A percentile compares a stretch with the other conserved stretches of the same genome.
phyloP scores from a whole-genome alignment of 2,797 vertebrate species.

The Mastacembelus armatus region DNA sequence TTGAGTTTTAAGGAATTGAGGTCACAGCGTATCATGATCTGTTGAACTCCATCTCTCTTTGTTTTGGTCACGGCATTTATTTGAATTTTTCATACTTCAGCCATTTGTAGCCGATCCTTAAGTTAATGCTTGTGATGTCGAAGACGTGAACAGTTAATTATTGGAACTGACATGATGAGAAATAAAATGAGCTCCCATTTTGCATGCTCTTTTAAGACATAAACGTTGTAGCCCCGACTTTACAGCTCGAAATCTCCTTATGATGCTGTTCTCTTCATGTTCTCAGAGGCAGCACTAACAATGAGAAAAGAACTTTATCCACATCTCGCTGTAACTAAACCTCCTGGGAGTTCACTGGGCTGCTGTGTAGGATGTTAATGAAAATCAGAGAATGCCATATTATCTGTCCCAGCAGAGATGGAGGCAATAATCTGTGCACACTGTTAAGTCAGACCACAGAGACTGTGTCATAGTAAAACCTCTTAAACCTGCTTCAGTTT shows the following conservation, averaged over 20 bases:
- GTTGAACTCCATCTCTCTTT: conserved; percentile 60
- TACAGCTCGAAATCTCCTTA: conserved; percentile 64
- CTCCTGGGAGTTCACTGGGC: conserved; percentile 68
- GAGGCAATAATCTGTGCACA: conserved; percentile 71
- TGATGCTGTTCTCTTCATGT: conserved; percentile 49
- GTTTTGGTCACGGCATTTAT: conserved; percentile 60
- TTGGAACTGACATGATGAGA: conserved; percentile 33
- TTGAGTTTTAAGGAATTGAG: conserved; percentile 67
- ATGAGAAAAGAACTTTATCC: conserved; percentile 58
- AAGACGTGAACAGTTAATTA: conserved; percentile 31
- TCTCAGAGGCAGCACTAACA: conserved; percentile 49
- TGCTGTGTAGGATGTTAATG: conserved; percentile 74
- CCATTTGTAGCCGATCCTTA: conserved; percentile 32
- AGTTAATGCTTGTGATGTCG: conserved; percentile 35
- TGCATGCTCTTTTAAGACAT: conserved; percentile 50
- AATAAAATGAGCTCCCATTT: conserved; percentile 45
- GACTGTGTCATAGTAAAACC: conserved; percentile 60
- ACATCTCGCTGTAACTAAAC: conserved; percentile 63
- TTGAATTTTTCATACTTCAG: conserved; percentile 39
- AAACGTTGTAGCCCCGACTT: conserved; percentile 41
- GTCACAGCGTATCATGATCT: conserved; percentile 58
- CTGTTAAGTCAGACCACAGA: conserved; percentile 59
- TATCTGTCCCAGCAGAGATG: conserved; percentile 76
- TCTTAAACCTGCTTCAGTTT: conserved; percentile 62
- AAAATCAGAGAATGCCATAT: conserved; percentile 68